Conservation (phyloP, 2,888 invertebrate species). For the Embidobia sp. region DNA sequence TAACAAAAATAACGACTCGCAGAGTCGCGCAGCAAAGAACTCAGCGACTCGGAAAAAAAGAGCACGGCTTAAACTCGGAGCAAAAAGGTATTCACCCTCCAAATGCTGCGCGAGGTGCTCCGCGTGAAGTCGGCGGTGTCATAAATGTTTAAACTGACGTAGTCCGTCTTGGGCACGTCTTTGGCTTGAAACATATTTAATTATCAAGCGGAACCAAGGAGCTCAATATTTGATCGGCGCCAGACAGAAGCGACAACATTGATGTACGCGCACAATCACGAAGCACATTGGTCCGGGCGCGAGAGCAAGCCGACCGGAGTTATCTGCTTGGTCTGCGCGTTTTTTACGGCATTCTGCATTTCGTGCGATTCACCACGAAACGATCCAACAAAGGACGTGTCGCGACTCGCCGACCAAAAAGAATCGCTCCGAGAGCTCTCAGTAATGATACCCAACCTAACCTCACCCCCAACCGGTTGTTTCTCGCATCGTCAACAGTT, state of each 20-base stretch:
- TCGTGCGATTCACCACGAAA: slow-evolving; percentile 38
- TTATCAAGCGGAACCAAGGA: slow-evolving; percentile 43
- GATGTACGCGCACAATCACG: slow-evolving; percentile 30
- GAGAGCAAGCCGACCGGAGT: slow-evolving; percentile 11
- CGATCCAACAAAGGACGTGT: slow-evolving; percentile 31
- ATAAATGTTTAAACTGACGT: slow-evolving; percentile 78
- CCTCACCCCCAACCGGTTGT: slow-evolving; percentile 25
- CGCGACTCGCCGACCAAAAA: slow-evolving; percentile 13
- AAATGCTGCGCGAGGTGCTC: slow-evolving; percentile 78
- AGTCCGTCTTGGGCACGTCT: slow-evolving; percentile 75
- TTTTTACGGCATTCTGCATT: slow-evolving; percentile 51
- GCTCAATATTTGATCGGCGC: slow-evolving; percentile 67
- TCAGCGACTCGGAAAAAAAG: too few relatives aligned
- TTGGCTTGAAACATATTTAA: slow-evolving; percentile 75
- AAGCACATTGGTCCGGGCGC: slow-evolving; percentile 30
- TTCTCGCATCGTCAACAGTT: slow-evolving; percentile 7
- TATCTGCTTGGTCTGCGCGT: slow-evolving; percentile 3
- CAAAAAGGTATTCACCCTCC: slow-evolving; percentile 76
- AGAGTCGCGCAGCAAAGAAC: too few relatives aligned
- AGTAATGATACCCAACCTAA: slow-evolving; percentile 24
- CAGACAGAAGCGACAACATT: slow-evolving; percentile 23
- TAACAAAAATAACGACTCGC: too few relatives aligned
- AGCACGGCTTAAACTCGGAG: too few relatives aligned
- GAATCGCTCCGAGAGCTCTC: slow-evolving; percentile 10
- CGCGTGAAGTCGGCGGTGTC: slow-evolving; percentile 73